These are phyloP conservation scores for Lydus trimaculatus DNA, from an alignment of 2,888 invertebrate genomes.

Conservation along the genomic window DNA sequence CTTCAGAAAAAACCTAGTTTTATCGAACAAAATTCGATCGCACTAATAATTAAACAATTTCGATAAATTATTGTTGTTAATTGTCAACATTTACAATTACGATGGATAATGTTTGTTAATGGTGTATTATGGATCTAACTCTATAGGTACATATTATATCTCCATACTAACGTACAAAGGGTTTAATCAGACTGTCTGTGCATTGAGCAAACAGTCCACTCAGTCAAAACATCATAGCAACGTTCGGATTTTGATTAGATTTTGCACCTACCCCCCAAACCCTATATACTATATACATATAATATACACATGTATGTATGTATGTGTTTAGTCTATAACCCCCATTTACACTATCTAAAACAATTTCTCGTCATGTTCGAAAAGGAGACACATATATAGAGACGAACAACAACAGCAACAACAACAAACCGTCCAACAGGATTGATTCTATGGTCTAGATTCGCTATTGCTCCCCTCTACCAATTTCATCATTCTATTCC, in stretches of 20 bases:
- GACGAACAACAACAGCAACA: neutral
- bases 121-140: constrained; percentile 5
- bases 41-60: constrained; percentile 35
- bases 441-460: neutral
- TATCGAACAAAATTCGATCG: neutral
- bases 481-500: constrained; percentile 6
- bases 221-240: constrained; percentile 62
- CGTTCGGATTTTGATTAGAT: constrained; percentile 60
- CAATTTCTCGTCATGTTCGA: constrained; percentile 4
- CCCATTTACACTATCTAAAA: constrained; percentile 4
- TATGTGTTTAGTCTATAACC: constrained; percentile 6
- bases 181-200: constrained; percentile 51
- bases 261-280: constrained; percentile 49
- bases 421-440: constrained; percentile 6
- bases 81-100: constrained; percentile 28
- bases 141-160: constrained; percentile 9
- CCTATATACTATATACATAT: too few species aligned
- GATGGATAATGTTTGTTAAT: constrained; percentile 49
- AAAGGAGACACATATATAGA: neutral
- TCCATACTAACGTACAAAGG: constrained; percentile 54
- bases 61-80: constrained; percentile 41
- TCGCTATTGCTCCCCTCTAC: neutral
- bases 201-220: constrained; percentile 56
- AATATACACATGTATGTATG: too few species aligned
- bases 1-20: neutral